Conservation (phyloP, 2,888 invertebrate species). For the Agrotis ipsilon region DNA sequence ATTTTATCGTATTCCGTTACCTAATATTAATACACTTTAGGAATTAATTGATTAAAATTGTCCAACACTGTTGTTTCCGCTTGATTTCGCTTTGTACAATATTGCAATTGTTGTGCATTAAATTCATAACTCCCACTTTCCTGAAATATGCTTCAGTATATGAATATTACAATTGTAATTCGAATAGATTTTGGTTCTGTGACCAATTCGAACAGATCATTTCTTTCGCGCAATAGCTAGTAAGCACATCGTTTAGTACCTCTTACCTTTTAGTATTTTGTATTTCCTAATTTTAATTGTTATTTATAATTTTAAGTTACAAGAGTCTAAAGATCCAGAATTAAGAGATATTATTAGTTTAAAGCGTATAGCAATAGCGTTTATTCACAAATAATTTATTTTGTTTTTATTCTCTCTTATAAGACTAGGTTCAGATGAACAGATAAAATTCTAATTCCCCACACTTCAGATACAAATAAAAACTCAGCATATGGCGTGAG, state of each 20-base stretch:
- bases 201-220: constrained; percentile 37
- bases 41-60: constrained; percentile 40
- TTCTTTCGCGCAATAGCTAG: constrained; percentile 46
- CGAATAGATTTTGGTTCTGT: constrained; percentile 12
- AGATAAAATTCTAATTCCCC: constrained; percentile 59
- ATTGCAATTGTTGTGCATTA: constrained; percentile 33
- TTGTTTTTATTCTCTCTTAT: constrained; percentile 74
- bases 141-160: constrained; percentile 18
- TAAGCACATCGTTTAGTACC: constrained; percentile 58
- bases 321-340: constrained; percentile 88
- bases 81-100: constrained; percentile 47
- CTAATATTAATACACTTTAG: constrained; percentile 55
- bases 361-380: constrained; percentile 75
- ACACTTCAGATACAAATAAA: constrained; percentile 33
- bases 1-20: constrained; percentile 62
- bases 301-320: constrained; percentile 85
- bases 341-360: constrained; percentile 88
- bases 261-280: constrained; percentile 73
- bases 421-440: constrained; percentile 65
- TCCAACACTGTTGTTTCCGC: constrained; percentile 37
- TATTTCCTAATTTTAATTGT: constrained; percentile 79
- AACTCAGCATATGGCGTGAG: constrained; percentile 32
- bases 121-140: constrained; percentile 27
- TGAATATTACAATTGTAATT: constrained; percentile 11
- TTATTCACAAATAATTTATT: constrained; percentile 84